Percentiles rank a stretch among this genome's conserved stretches.
Evolutionary conservation across 2,113 vertebrate species (phyloP).

Genomic region (Urocitellus parryii): DNA sequence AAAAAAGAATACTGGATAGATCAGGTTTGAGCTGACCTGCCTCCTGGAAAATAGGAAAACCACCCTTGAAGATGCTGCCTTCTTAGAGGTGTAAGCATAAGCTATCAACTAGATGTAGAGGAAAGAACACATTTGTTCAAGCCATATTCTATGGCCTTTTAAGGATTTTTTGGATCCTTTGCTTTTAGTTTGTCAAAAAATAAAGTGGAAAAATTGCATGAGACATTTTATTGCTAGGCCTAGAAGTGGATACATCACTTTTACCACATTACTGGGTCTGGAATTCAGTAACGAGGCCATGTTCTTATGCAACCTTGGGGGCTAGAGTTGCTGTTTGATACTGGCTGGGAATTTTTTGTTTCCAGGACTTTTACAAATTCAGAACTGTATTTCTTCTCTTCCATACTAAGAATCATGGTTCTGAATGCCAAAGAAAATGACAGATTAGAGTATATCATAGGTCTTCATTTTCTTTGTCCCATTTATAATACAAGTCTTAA

Average conservation of each 20-base stretch:
- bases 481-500: background rate
- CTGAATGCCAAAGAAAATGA: background rate
- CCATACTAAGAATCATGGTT: background rate
- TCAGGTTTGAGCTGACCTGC: background rate
- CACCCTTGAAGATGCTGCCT: background rate
- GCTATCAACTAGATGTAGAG: background rate
- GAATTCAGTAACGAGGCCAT: background rate
- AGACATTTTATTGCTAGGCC: background rate
- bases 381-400: background rate
- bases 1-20: background rate
- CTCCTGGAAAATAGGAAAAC: background rate
- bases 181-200: conserved; percentile 8
- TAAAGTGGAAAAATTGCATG: background rate
- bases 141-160: background rate
- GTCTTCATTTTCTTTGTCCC: background rate
- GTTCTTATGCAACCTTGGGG: background rate
- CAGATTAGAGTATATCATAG: conserved; percentile 15
- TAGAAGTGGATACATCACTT: background rate
- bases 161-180: background rate
- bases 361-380: background rate
- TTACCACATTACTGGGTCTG: background rate
- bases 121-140: conserved; percentile 27
- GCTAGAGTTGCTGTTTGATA: background rate
- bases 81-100: background rate
- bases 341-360: background rate